phyloP scores from a whole-genome alignment of 1,140 invertebrate genomes.

The Listronotus bonariensis region DNA sequence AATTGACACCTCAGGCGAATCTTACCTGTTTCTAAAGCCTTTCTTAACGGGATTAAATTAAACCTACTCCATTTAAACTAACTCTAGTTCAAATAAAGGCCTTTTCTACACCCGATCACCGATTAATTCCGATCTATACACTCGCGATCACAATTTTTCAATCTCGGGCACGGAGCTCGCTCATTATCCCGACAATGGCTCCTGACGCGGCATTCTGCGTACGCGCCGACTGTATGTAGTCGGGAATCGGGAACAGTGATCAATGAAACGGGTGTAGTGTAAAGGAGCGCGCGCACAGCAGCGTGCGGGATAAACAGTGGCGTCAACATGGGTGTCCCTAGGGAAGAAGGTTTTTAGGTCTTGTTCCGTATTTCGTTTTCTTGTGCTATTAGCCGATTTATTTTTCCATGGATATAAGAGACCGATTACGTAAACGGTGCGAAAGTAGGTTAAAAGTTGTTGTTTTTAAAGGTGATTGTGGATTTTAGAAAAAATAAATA shows the following conservation, averaged over 20 bases:
- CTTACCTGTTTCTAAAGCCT: slow-evolving; percentile 15
- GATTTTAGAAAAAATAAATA: too few relatives aligned
- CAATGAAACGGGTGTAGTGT: slow-evolving; percentile 56
- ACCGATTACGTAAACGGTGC: too few relatives aligned
- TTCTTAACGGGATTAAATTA: neutral
- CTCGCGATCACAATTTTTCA: slow-evolving; percentile 5
- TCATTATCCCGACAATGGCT: slow-evolving; percentile 49
- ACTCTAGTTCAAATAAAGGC: neutral
- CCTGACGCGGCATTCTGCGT: slow-evolving; percentile 22
- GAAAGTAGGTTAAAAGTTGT: too few relatives aligned
- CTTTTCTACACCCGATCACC: neutral
- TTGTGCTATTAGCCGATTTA: too few relatives aligned
- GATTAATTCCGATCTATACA: neutral
- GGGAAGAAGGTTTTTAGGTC: too few relatives aligned
- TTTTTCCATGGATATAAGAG: too few relatives aligned
- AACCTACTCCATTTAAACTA: slow-evolving; percentile 1
- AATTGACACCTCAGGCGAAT: too few relatives aligned
- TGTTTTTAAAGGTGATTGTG: too few relatives aligned
- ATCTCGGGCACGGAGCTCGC: neutral
- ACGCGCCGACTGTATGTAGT: slow-evolving; percentile 54
- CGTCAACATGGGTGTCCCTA: neutral
- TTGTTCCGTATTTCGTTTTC: too few relatives aligned
- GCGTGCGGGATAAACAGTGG: slow-evolving; percentile 6
- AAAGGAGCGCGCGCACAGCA: slow-evolving; percentile 49
- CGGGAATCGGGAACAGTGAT: slow-evolving; percentile 45